phyloP scores from a whole-genome alignment of 2,113 vertebrate species.

The Galemys pyrenaicus region DNA sequence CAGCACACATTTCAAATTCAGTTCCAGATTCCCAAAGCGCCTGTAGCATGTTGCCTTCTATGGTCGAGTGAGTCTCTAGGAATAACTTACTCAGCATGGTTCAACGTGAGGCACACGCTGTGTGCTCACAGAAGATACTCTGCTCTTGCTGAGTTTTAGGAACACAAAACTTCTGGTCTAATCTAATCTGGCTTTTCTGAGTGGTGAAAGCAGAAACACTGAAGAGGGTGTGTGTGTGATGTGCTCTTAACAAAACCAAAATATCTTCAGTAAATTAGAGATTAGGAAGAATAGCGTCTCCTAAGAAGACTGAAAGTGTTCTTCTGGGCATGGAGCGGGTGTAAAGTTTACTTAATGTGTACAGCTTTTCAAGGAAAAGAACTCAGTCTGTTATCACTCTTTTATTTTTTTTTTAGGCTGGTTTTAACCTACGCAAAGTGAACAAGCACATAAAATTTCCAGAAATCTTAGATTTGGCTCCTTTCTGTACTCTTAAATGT shows the following conservation, averaged over 20 bases:
- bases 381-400: constrained; percentile 36
- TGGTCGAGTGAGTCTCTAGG: neutral
- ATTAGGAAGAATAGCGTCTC: neutral
- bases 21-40: neutral
- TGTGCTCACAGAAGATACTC: neutral
- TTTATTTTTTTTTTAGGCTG: constrained; percentile 85
- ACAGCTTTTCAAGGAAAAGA: constrained; percentile 38
- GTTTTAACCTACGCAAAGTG: constrained; percentile 94
- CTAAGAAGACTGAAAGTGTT: neutral
- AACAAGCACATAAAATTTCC: constrained; percentile 95
- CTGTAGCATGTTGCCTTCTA: neutral
- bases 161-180: neutral
- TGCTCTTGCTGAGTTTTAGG: neutral
- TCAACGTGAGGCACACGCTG: neutral
- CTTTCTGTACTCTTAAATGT: constrained; percentile 94
- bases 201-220: neutral
- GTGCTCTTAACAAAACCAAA: neutral
- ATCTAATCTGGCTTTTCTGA: neutral
- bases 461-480: constrained; percentile 93
- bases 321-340: neutral
- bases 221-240: neutral
- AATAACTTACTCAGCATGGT: neutral
- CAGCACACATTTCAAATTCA: neutral
- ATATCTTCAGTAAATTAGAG: neutral
- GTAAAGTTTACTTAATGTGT: constrained; percentile 23